Base-by-base conservation (phyloP, 2,797 vertebrate genomes). In the Cossypha niveicapilla region DNA sequence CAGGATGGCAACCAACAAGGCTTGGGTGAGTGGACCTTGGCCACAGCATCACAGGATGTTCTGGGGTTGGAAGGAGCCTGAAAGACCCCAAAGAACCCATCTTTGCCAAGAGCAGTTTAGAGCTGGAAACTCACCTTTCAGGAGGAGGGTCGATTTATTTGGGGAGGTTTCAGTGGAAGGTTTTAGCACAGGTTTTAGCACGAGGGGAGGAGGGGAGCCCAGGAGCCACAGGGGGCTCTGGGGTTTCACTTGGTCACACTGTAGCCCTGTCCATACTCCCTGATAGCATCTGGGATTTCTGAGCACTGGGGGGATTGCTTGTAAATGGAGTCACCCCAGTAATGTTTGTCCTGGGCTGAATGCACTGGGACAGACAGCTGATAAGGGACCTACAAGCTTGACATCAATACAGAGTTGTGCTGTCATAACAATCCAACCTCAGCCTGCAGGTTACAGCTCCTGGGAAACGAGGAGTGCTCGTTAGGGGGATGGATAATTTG, bases 211-310 rank as follows among this genome's bases (percentile, higher is more conserved):
- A 60, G 58, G 27, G 50, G 50, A 81, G 65, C 28, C 63, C 80
- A 32, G 54, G 50, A 90, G 88, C n/a, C 79, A 72, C 90, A 28
- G 5, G 37, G 92, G 89, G 66, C 77, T 94, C n/a, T 97, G 92
- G 66, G 88, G 78, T 97, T 97, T 97, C 97, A 34, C 25, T 14
- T 25, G 13, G 71, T 89, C 84, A 91, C 4, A 4, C 91, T 96
- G 97, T 88, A 96, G 83, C 77, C 65, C 85, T 67, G 94, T 88
- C 95, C 87, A 54, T 47, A 56, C 34, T 34, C 34, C 8, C 34
- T 34, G 34, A 97, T 96, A 96, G 73, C 92, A 96, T 96, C 97
- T 96, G 86, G 91, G 91, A 68, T 94, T 96, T 92, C 86, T 54
- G 81, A 67, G 83, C 39, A 5, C 81, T 28, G 9, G 72, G 32